Base-by-base conservation (phyloP, 2,888 invertebrate genomes). In the Drosophila diplacantha region DNA sequence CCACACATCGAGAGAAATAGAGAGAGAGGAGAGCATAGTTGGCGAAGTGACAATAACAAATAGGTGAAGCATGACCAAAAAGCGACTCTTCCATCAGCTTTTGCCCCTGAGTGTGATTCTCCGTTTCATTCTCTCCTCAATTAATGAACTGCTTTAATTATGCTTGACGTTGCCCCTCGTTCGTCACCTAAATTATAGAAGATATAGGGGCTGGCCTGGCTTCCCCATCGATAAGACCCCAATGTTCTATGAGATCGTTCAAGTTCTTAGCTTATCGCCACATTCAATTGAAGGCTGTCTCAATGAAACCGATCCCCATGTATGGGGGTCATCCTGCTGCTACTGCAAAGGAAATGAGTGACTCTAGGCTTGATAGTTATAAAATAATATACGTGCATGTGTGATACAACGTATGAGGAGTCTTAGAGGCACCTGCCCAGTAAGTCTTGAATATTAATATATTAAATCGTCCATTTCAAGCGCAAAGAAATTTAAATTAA, bases 41-140 rank as follows among this genome's bases (percentile, higher is more conserved):
- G n/a, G 37, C 7, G 31, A 46, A 44, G 35, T 32, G 37, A 55
- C 55, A 55, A 55, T 55, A 55, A 44, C 43, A 44, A 75, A 46
- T 61, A 69, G 69, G 54, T 71, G 74, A 74, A 65, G 63, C 76
- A 75, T 75, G 75, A 75, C 63, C 60, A 46, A 32, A 46, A 38
- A 20, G 20, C 2, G 16, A 22, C 43, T 31, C 32, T 32, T 31
- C 43, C 52, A 53, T 31, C 4, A 16, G 58, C 26, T 31, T 24
- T 44, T 31, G 44, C 43, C 68, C 44, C 47, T 38, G 55, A 66
- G 59, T 52, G 60, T 56, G 59, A 56, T 68, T 39, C 56, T 46
- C 46, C 26, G 34, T 20, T 35, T 24, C 50, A 18, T 22, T 31
- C 38, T 39, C 26, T 20, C 18, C 8, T 31, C 39, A 52, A 57